These are phyloP conservation scores for Oreochromis spilurus DNA, from an alignment of 2,113 vertebrate species.

Conservation along the genomic window DNA sequence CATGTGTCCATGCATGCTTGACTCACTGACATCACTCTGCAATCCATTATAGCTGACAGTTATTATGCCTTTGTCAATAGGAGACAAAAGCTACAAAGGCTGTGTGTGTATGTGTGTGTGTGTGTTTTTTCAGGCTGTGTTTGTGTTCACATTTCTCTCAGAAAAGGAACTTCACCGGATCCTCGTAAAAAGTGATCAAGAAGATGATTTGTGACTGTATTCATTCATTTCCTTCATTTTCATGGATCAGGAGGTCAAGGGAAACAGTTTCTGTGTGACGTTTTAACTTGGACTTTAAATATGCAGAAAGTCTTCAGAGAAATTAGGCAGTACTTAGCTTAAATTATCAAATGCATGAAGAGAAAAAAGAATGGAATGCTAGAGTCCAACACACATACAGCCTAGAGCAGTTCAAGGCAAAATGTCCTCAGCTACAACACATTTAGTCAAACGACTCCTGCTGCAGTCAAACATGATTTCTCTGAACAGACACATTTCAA, in stretches of 20 bases:
- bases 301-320: neutral
- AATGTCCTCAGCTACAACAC: neutral
- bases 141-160: neutral
- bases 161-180: slow-evolving; percentile 26
- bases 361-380: neutral
- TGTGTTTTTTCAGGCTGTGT: slow-evolving; percentile 43
- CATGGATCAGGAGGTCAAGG: neutral
- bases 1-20: neutral
- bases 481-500: neutral
- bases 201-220: neutral
- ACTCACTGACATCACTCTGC: neutral
- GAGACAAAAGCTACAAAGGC: slow-evolving; percentile 25
- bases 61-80: slow-evolving; percentile 44
- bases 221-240: neutral
- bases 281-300: neutral
- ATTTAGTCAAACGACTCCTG: neutral
- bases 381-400: neutral
- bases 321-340: neutral
- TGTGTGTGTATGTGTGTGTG: neutral
- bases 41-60: slow-evolving; percentile 54
- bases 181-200: slow-evolving; percentile 3
- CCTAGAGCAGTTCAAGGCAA: neutral
- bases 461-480: neutral
- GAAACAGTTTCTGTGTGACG: neutral
- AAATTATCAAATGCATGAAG: neutral